A percentile compares a stretch with the other conserved stretches of the same genome.
These are phyloP conservation scores for Xestia ashworthii DNA, from an alignment of 2,888 invertebrate species.

Conservation along the genomic window DNA sequence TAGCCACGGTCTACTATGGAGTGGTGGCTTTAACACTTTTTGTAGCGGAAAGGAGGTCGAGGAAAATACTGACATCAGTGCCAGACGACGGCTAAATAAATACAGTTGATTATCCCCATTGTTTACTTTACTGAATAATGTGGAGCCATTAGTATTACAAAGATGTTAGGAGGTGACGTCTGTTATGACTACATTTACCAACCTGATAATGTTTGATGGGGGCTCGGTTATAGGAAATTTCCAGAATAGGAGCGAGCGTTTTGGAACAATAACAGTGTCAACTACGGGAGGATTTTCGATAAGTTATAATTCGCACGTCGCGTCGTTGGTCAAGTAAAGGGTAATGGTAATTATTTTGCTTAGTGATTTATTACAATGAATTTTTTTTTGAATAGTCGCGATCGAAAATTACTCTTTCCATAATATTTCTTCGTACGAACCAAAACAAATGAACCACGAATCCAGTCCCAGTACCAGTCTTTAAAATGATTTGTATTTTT, in stretches of 20 bases:
- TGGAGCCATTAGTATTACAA: constrained; percentile 25
- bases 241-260: no score
- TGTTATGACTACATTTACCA: constrained; percentile 22
- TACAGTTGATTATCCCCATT: constrained; percentile 29
- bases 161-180: constrained; percentile 28
- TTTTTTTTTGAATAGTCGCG: no score
- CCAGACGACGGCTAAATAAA: constrained; percentile 12
- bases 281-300: neutral
- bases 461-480: no score
- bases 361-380: no score
- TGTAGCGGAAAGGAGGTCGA: constrained; percentile 30
- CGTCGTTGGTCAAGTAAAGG: neutral
- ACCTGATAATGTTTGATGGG: constrained; percentile 5
- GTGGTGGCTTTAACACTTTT: neutral
- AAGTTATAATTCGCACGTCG: neutral
- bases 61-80: constrained; percentile 12
- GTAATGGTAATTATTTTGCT: no score
- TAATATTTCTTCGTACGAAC: no score
- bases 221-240: constrained; percentile 5
- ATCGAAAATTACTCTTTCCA: no score
- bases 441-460: no score
- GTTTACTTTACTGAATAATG: constrained; percentile 25
- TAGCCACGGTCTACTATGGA: neutral
- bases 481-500: no score
- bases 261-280: neutral